Evolutionary conservation across 2,888 invertebrate genomes (phyloP).

Genomic region (Orchesella flavescens): DNA sequence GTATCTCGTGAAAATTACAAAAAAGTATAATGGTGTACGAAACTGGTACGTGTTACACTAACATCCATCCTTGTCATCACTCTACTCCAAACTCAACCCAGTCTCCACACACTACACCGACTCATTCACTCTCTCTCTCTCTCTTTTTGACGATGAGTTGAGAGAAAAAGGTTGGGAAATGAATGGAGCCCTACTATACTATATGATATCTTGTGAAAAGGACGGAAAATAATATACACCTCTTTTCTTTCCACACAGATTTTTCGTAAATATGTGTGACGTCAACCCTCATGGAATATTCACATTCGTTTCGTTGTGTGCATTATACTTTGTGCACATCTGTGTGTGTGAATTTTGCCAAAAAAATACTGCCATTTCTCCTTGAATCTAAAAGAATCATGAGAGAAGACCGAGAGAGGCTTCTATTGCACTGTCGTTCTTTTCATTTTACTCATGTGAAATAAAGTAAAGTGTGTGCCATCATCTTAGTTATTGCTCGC

Average conservation of each 20-base stretch:
- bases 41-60: background rate
- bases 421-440: conserved; percentile 20
- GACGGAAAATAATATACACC: conserved; percentile 19
- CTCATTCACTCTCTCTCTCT: conserved; percentile 17
- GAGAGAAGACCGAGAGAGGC: background rate
- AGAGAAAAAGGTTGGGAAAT: conserved; percentile 2
- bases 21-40: background rate
- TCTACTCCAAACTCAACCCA: conserved; percentile 12
- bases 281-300: conserved; percentile 40
- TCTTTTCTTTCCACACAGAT: background rate
- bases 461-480: conserved; percentile 22
- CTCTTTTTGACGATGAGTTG: no score
- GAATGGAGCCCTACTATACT: conserved; percentile 29
- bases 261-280: conserved; percentile 47
- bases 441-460: conserved; percentile 39
- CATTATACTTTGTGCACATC: conserved; percentile 38
- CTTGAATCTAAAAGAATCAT: conserved; percentile 40
- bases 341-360: conserved; percentile 54
- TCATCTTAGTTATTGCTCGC: conserved; percentile 2
- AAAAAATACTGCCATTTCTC: conserved; percentile 48
- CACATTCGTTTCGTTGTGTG: conserved; percentile 25
- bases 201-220: conserved; percentile 35
- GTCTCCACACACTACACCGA: conserved; percentile 13
- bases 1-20: background rate
- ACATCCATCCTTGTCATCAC: conserved; percentile 37